Evolutionary conservation across 2,888 invertebrate genomes (phyloP), one percentile per base, ranked within the genome.

Genomic region (Tenthredo amoena): DNA sequence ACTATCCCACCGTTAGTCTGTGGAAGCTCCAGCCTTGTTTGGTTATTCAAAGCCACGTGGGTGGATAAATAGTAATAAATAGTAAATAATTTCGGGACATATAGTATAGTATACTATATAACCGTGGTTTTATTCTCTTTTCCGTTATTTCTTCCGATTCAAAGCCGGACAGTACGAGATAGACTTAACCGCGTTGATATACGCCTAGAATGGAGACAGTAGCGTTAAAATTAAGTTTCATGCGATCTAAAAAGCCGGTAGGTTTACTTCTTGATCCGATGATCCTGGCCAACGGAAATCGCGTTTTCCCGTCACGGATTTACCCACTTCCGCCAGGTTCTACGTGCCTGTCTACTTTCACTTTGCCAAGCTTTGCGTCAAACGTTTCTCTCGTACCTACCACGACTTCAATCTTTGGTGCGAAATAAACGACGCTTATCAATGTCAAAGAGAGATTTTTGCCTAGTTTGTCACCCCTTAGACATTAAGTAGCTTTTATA

Each of bases 301-400:
- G 81, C 81, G 81, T 81, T 81, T 62, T 81, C 81, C 21, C 58
- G 81, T 81, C 81, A 81, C 81, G 81, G 81, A 81, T 81, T 81
- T 81, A 37, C 37, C 81, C 81, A 81, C 81, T 81, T 81, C 62
- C 81, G 81, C 62, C 40, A 62, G 50, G 62, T 81, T 21, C 62
- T 62, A 81, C 81, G 81, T 81, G 81, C 21, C 62, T 62, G 81
- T 62, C 81, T 21, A 62, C 81, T 81, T 81, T 81, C 81, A 81
- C 81, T 81, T 81, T 62, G 62, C 37, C 62, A 40, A 50, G 62
- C 81, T 81, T 81, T 81, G 62, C 62, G 81, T 81, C 81, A 37
- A 81, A 81, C 62, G 62, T 21, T 47, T 34, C 50, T 50, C 43
- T 74, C 74, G n/a, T 40, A n/a, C 34, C 34, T 26, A 34, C 15